phyloP scores from a whole-genome alignment of 2,797 vertebrate species.

The Coregonus sp. region DNA sequence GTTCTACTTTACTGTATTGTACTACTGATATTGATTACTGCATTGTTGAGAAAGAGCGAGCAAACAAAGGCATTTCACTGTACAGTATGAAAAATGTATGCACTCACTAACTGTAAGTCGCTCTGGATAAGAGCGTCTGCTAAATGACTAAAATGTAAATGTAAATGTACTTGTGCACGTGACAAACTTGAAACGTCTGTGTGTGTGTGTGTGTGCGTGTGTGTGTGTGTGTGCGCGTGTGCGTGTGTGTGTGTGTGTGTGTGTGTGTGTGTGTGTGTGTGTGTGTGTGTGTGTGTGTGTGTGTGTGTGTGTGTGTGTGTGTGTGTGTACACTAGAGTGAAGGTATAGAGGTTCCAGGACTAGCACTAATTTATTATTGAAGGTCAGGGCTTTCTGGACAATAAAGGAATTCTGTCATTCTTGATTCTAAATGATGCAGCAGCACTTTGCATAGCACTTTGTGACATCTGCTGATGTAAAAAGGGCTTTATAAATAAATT shows the following conservation, averaged over 20 bases:
- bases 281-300: neutral
- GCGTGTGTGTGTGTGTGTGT: neutral
- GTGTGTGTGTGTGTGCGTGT: neutral
- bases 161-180: no score
- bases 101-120: no score
- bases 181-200: no score
- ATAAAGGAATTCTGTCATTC: neutral
- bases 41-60: no score
- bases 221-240: neutral
- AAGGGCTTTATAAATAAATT: no score
- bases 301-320: constrained; percentile 2
- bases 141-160: no score
- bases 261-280: neutral
- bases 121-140: no score
- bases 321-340: neutral
- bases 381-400: neutral
- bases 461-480: no score
- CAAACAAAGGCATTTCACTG: no score
- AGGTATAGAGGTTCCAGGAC: neutral
- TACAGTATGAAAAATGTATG: no score
- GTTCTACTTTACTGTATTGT: no score
- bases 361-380: neutral
- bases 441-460: neutral
- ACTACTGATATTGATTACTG: no score
- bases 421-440: neutral